Percentiles rank a stretch among this genome's conserved stretches.
These are phyloP conservation scores for Austrolebias charrua DNA, from an alignment of 2,797 vertebrate genomes.

Conservation along the genomic window DNA sequence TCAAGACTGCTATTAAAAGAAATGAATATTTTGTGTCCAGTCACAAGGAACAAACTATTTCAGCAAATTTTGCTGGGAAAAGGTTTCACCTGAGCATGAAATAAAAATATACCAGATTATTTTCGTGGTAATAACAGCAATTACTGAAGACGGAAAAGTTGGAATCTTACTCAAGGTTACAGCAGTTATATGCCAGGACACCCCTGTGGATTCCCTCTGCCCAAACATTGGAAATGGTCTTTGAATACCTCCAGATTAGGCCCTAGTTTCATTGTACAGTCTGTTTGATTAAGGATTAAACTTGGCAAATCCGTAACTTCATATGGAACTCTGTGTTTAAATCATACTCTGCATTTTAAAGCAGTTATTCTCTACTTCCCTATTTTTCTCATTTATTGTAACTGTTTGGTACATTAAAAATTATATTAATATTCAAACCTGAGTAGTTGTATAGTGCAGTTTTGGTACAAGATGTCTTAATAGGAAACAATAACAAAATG, in stretches of 20 bases:
- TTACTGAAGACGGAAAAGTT: slow-evolving; percentile 46
- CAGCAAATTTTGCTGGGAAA: slow-evolving; percentile 28
- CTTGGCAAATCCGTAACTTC: slow-evolving; percentile 74
- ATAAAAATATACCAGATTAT: slow-evolving; percentile 49
- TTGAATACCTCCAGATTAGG: slow-evolving; percentile 74
- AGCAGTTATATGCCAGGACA: slow-evolving; percentile 54
- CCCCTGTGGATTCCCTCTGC: slow-evolving; percentile 66
- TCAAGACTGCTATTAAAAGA: slow-evolving; percentile 28
- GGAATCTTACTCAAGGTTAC: slow-evolving; percentile 68
- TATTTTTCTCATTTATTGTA: slow-evolving; percentile 23
- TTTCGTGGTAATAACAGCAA: slow-evolving; percentile 57
- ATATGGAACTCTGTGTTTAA: slow-evolving; percentile 73
- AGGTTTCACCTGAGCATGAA: slow-evolving; percentile 54
- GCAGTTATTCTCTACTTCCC: slow-evolving; percentile 37
- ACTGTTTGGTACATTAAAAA: slow-evolving; percentile 20
- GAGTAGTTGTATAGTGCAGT: no score
- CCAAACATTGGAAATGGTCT: slow-evolving; percentile 70
- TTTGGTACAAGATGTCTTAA: no score
- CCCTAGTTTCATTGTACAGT: slow-evolving; percentile 66
- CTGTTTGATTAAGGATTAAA: slow-evolving; percentile 82
- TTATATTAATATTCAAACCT: not conserved
- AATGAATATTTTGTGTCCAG: slow-evolving; percentile 34
- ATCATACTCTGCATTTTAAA: slow-evolving; percentile 63
- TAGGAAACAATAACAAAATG: no score
- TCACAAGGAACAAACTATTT: slow-evolving; percentile 50